Evolutionary conservation across 2,113 vertebrate species (phyloP), one percentile per base, ranked within the genome.

Genomic region (Pseudorectes ferrugineus): DNA sequence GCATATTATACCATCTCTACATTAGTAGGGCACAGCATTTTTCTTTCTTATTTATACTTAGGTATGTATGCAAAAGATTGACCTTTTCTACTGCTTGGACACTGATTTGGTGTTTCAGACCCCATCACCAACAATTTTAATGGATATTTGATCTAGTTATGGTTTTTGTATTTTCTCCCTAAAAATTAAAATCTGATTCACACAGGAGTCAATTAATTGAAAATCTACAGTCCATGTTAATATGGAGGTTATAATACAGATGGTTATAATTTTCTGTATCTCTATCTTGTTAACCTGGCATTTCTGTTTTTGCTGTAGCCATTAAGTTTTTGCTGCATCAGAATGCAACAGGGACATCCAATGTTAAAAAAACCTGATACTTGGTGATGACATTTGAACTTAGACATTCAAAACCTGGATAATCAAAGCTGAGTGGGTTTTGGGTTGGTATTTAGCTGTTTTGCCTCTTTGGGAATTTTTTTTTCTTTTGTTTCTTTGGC

Each of bases 391-490:
- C 0, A 2, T 52, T 85, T 80, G 31, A 91, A 40, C 12, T 21
- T 15, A 74, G 10, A 24, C 5, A 51, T 33, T 3, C 4, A 11
- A 72, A 65, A 28, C 4, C 2, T 55, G 12, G 3, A 2, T 59
- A 40, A 20, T 75, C 6, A 72, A 48, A 72, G 1, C 4, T 58
- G 4, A 0, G 23, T 74, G 8, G 2, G 5, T 38, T 74, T 33
- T 28, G 11, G 10, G 6, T 21, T 52, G n/a, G 3, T 22, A 10
- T 28, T 51, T n/a, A 8, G n/a, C n/a, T 38, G 36, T 38, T 52
- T 59, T 45, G 3, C 6, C 7, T 31, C 9, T 38, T 43, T 15
- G 2, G 2, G 4, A 7, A 3, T 2, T 4, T 11, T 12, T 42
- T 10, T 51, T 52, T 14, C 1, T 16, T 38, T 46, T 26, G 4